Conservation (phyloP, 2,113 vertebrate genomes). For the Trochalopteron elliotii region DNA sequence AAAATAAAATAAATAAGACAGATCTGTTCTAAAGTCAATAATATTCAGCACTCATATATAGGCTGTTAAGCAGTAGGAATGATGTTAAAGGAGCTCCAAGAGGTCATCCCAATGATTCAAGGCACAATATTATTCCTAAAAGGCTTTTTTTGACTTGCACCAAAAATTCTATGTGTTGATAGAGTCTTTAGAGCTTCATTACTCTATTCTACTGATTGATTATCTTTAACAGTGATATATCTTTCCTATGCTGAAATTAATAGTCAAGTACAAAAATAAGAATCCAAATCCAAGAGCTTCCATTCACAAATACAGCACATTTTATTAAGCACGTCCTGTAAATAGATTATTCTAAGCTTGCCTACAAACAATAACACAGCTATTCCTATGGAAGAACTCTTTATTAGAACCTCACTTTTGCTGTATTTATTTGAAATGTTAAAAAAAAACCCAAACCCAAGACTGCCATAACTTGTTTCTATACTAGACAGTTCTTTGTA, state of each 20-base stretch:
- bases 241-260: neutral
- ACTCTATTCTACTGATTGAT: neutral
- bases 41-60: neutral
- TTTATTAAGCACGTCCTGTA: neutral
- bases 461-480: neutral
- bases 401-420: neutral
- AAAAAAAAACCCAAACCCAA: neutral
- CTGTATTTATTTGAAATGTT: neutral
- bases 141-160: neutral
- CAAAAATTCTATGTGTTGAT: neutral
- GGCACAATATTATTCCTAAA: neutral
- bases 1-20: neutral
- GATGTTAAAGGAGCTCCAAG: neutral
- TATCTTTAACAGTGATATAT: neutral
- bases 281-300: neutral
- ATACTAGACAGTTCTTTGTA: neutral
- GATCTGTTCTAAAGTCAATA: neutral
- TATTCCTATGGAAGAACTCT: accelerated
- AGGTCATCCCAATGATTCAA: neutral
- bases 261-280: neutral
- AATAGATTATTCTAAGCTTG: neutral
- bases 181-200: neutral
- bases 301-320: neutral
- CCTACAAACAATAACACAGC: neutral
- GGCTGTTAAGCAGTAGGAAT: neutral